Conservation (phyloP, 2,113 vertebrate species). For the Amphiprion percula region DNA sequence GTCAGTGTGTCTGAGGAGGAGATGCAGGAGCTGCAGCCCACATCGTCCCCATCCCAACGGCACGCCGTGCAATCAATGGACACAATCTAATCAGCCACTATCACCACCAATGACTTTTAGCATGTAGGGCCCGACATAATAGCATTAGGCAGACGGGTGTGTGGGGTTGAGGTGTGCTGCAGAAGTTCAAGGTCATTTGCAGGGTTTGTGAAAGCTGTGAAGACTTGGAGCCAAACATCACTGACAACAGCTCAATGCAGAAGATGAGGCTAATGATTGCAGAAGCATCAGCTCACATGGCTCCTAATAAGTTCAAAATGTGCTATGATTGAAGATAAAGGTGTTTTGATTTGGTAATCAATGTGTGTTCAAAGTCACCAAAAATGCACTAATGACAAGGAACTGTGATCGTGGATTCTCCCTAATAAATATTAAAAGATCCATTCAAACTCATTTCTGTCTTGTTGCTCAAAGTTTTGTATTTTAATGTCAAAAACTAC, state of each 20-base stretch:
- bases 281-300: not conserved
- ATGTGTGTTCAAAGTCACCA: not conserved
- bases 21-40: conserved; percentile 61
- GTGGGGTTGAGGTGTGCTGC: conserved; percentile 52
- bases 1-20: conserved; percentile 68
- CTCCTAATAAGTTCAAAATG: not conserved
- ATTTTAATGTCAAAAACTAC: not conserved
- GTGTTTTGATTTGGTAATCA: not conserved
- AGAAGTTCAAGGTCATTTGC: conserved; percentile 72
- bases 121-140: conserved; percentile 73
- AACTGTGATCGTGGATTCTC: conserved; percentile 7
- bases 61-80: conserved; percentile 79
- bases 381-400: not conserved
- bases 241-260: conserved; percentile 26
- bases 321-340: not conserved
- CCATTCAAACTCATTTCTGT: too few relatives aligned
- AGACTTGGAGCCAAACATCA: conserved; percentile 35
- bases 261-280: not conserved
- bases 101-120: conserved; percentile 81
- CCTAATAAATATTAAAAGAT: too few relatives aligned
- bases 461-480: too few relatives aligned
- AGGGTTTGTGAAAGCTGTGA: conserved; percentile 39
- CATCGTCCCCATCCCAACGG: conserved; percentile 65
- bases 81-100: conserved; percentile 83
- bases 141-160: conserved; percentile 71